These are phyloP conservation scores for Oryzias javanicus DNA, from an alignment of 2,113 vertebrate genomes.

Conservation along the genomic window DNA sequence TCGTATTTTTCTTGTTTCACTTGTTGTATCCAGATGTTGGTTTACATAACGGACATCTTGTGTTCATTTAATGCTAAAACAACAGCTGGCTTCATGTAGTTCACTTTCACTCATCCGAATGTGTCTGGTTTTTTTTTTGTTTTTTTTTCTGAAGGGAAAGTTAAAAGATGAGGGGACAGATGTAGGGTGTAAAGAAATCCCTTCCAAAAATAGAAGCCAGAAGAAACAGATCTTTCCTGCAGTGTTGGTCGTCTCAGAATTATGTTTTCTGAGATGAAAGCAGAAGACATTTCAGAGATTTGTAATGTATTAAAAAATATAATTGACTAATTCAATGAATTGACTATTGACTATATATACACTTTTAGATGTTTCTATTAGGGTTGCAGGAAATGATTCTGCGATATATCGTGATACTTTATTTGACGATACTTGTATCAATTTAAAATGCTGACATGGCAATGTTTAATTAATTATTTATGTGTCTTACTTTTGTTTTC, in stretches of 20 bases:
- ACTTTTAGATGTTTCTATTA: no score
- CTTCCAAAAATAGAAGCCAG: neutral
- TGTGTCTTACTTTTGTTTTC: no score
- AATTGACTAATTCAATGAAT: no score
- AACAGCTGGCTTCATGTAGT: neutral
- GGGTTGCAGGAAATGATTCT: no score
- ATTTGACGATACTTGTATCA: no score
- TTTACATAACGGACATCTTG: neutral
- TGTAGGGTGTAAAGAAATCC: constrained; percentile 3
- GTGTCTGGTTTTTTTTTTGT: neutral
- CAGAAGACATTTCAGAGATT: constrained; percentile 4
- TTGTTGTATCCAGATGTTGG: neutral
- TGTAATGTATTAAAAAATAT: no score
- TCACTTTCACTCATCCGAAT: constrained; percentile 11
- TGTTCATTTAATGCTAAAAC: neutral
- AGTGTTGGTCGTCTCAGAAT: constrained; percentile 5
- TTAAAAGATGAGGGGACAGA: constrained; percentile 19
- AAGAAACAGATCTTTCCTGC: constrained; percentile 19
- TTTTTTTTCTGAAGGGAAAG: constrained; percentile 33
- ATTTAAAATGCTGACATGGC: no score
- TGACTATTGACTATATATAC: no score
- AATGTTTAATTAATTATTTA: no score
- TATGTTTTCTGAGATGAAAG: constrained; percentile 11
- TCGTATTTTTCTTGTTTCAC: neutral
- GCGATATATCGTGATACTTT: no score